Evolutionary conservation across 2,888 invertebrate species (phyloP), one percentile per base, ranked within the genome.

Genomic region (Chloromyia formosa): DNA sequence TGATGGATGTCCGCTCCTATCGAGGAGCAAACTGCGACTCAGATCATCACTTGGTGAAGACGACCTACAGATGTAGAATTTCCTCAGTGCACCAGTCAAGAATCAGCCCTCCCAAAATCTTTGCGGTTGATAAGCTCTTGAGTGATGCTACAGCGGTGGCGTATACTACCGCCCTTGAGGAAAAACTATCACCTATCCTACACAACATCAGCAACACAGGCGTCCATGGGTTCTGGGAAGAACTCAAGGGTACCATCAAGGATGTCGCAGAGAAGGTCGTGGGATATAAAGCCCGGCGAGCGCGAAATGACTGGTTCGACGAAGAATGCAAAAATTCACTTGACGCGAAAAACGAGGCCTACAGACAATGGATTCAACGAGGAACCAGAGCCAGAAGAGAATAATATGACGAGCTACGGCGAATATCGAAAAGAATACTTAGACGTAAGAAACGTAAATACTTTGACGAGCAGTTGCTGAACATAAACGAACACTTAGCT

Each of bases 1-100:
- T 58, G 16, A 16, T 58, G 58, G 58, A 58, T 58, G 58, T 58
- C 3, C 20, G 58, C 2, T 58, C 58, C 58, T 58, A 18, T 23
- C 20, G 58, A 12, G 58, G 23, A 18, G 22, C 58, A 22, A 35
- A 40, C 16, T 27, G 23, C 16, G 62, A 20, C 14, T 62, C 62
- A 27, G 27, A 61, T 14, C 61, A 7, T 40, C n/a, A 22, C 40
- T 27, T 61, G 40, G 35, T 61, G n/a, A 22, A 61, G 20, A 27
- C 40, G 23, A 61, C 14, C 4, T 61, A 61, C 10, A n/a, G 56
- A 10, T 56, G 56, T 18, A 56, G 56, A 56, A 22, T 56, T 18
- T 56, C 56, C 10, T 56, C 56, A 4, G 20, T 56, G 56, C 20
- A 56, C 20, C 56, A 56, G 5, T 56, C 56, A 20, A 20, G 56